Base-by-base conservation (phyloP, 1,140 invertebrate genomes). In the Pseudomyrmex cubaensis region DNA sequence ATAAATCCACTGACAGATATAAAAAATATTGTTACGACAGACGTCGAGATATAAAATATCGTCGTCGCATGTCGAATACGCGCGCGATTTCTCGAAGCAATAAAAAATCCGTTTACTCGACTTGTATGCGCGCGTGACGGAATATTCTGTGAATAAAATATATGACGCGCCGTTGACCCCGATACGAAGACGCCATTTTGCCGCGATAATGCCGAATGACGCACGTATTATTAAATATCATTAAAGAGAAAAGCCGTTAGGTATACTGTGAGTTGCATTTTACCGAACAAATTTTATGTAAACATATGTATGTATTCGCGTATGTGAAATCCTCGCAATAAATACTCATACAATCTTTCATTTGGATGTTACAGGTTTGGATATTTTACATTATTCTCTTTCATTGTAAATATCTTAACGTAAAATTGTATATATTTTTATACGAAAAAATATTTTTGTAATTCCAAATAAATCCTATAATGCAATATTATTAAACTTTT, bases 231-330 rank as follows among this genome's bases (percentile, higher is more conserved):
- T 87, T 87, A 87, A 70, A 75, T 84, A 72, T 84, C 74, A 87
- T 88, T 88, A 87, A 87, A 73, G 85, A 85, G 87, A 87, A 88
- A 87, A 64, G 83, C 20, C 56, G 44, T 25, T 52, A 48, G 10
- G 15, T 50, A 22, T 10, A 20, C 17, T 17, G 64, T 22, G 25
- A 13, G 44, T 69, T 57, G 52, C 17, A 70, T 70, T 54, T 63
- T 48, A 15, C 48, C 22, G 2, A 54, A 64, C 57, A 80, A 80
- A 50, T 70, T 72, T 59, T 8, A 72, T 17, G 25, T 69, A 52
- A 2, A 52, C 2, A 2, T 12, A 1, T 52, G 2, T 50, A 50
- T 25, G 12, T 50, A 48, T 48, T 48, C 20, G 44, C 8, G 7
- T 50, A 2, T 10, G 7, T 50, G 4, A 70, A 70, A 82, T 74